phyloP scores from a whole-genome alignment of 1,140 invertebrate genomes.

The Dendrolimus kikuchii region DNA sequence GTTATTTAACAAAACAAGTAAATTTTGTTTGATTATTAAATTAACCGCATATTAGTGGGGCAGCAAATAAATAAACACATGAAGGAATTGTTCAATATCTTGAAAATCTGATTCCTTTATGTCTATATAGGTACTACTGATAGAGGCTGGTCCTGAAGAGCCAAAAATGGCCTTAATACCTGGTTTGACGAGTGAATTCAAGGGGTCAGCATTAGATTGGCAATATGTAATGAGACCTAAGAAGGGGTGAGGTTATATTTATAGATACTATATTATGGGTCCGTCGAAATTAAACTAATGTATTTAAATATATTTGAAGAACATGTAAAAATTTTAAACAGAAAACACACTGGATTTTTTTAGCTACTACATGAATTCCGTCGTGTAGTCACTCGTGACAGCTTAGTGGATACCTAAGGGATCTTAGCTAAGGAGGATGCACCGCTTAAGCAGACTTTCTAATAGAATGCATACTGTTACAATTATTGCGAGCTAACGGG shows the following conservation, averaged over 20 bases:
- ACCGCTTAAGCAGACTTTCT: no score
- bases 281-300: conserved; percentile 6
- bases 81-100: not conserved
- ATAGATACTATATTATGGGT: conserved; percentile 1
- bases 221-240: conserved; percentile 78
- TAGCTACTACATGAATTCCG: no score
- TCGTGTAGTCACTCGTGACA: no score
- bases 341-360: no score
- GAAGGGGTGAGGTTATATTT: conserved; percentile 61
- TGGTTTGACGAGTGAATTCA: conserved; percentile 73
- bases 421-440: no score
- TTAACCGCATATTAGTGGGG: no score
- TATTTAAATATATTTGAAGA: not conserved
- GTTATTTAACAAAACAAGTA: no score
- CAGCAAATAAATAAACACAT: not conserved
- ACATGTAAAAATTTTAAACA: no score
- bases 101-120: not conserved
- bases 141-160: conserved; percentile 81
- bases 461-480: no score
- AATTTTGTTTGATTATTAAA: no score
- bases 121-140: conserved; percentile 63
- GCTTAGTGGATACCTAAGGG: no score
- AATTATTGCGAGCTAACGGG: no score
- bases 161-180: conserved; percentile 80
- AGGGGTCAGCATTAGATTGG: conserved; percentile 78